Percentiles rank a stretch among this genome's conserved stretches.
phyloP scores from a whole-genome alignment of 1,140 invertebrate genomes.

The Oreohelix idahoensis region DNA sequence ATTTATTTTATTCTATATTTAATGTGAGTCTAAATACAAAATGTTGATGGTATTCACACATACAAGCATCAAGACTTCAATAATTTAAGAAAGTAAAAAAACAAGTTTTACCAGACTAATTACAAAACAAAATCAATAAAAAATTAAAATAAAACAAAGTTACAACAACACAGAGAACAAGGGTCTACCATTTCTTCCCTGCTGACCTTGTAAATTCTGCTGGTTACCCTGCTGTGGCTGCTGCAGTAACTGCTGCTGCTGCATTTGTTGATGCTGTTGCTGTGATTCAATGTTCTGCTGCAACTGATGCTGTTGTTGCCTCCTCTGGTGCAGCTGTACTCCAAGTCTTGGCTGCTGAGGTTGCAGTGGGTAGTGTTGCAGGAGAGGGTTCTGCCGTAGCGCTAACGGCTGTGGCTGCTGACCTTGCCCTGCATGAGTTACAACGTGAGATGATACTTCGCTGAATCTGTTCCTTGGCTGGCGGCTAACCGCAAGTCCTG shows the following conservation, averaged over 20 bases:
- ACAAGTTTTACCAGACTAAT: neutral
- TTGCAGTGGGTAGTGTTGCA: constrained; percentile 33
- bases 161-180: constrained; percentile 21
- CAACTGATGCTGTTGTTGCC: constrained; percentile 34
- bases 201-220: constrained; percentile 9
- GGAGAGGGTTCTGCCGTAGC: constrained; percentile 21
- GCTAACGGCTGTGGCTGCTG: neutral
- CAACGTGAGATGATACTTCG: constrained; percentile 4
- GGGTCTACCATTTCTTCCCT: constrained; percentile 6
- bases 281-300: constrained; percentile 38
- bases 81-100: no score
- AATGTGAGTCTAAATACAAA: no score
- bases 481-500: neutral
- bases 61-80: no score
- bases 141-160: no score
- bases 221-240: constrained; percentile 18
- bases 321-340: constrained; percentile 31
- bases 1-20: no score
- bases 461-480: neutral
- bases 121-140: no score
- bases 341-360: constrained; percentile 34
- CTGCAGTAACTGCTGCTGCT: constrained; percentile 12
- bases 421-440: neutral
- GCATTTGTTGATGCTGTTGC: constrained; percentile 27
- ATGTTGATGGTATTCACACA: no score